Percentiles rank a stretch among this genome's conserved stretches.
Conservation (phyloP, 2,888 invertebrate genomes). For the Cephus runcator region DNA sequence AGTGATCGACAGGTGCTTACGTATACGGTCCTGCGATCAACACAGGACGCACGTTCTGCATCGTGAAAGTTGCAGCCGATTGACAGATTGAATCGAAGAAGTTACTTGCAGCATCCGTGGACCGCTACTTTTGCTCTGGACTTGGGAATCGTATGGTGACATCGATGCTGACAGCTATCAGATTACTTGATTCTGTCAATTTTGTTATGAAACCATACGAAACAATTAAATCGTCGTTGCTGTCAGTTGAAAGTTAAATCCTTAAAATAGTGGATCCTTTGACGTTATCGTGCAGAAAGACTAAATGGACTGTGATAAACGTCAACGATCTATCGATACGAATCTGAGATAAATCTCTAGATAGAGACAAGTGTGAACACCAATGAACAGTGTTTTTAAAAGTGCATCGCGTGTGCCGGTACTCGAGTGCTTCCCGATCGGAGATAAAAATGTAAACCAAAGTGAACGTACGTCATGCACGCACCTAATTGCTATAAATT, state of each 20-base stretch:
- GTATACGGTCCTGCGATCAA: background rate
- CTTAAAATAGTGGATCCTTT: background rate
- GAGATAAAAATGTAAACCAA: slow-evolving; percentile 7
- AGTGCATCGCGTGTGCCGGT: slow-evolving; percentile 7
- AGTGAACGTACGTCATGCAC: background rate
- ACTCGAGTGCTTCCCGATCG: background rate
- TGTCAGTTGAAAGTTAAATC: background rate
- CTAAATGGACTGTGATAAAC: background rate
- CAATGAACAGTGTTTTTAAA: background rate
- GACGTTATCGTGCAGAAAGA: background rate
- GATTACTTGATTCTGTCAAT: background rate
- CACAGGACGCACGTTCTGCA: background rate
- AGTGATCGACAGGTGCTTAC: background rate
- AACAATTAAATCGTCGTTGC: background rate
- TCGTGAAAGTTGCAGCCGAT: background rate
- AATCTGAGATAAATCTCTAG: background rate
- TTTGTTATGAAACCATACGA: background rate
- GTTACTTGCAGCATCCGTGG: background rate
- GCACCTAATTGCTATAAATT: background rate
- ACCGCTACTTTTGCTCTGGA: background rate
- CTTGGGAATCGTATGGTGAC: background rate
- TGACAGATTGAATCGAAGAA: background rate
- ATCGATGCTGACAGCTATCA: background rate
- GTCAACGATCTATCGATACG: background rate
- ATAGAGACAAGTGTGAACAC: background rate